phyloP scores from a whole-genome alignment of 2,888 invertebrate genomes.

The Tachina grossa region DNA sequence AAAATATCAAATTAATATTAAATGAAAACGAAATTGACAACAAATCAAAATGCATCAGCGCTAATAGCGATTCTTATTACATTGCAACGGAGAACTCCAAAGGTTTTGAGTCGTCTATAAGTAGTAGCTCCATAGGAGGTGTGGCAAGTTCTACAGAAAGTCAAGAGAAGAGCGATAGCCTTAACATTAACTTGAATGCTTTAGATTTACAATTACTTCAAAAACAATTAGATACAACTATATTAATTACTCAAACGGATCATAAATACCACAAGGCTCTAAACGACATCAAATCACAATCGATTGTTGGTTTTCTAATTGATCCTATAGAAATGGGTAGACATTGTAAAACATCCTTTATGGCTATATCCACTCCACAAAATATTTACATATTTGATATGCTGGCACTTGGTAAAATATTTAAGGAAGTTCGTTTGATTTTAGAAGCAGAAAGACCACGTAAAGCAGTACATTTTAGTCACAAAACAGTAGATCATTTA shows the following conservation, averaged over 20 bases:
- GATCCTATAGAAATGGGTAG: slow-evolving; percentile 75
- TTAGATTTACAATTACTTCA: slow-evolving; percentile 72
- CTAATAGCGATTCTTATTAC: slow-evolving; percentile 25
- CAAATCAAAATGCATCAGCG: neutral
- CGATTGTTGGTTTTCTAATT: slow-evolving; percentile 73
- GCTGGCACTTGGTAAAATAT: slow-evolving; percentile 74
- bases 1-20: slow-evolving; percentile 73
- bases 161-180: slow-evolving; percentile 38
- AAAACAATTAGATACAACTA: slow-evolving; percentile 62
- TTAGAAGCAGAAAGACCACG: slow-evolving; percentile 74
- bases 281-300: slow-evolving; percentile 74
- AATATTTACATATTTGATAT: slow-evolving; percentile 77
- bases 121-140: neutral
- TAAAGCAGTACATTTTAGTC: slow-evolving; percentile 75
- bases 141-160: slow-evolving; percentile 20
- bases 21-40: slow-evolving; percentile 31
- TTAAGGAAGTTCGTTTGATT: slow-evolving; percentile 74
- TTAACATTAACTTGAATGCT: slow-evolving; percentile 47
- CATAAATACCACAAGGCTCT: slow-evolving; percentile 76
- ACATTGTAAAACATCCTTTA: slow-evolving; percentile 72
- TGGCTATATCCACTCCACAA: slow-evolving; percentile 73
- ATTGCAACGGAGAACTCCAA: slow-evolving; percentile 21
- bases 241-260: slow-evolving; percentile 76
- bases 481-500: slow-evolving; percentile 75
- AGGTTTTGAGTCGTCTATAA: neutral